These are phyloP conservation scores for Harpalus rufipes DNA, from an alignment of 2,888 invertebrate genomes.

Conservation along the genomic window DNA sequence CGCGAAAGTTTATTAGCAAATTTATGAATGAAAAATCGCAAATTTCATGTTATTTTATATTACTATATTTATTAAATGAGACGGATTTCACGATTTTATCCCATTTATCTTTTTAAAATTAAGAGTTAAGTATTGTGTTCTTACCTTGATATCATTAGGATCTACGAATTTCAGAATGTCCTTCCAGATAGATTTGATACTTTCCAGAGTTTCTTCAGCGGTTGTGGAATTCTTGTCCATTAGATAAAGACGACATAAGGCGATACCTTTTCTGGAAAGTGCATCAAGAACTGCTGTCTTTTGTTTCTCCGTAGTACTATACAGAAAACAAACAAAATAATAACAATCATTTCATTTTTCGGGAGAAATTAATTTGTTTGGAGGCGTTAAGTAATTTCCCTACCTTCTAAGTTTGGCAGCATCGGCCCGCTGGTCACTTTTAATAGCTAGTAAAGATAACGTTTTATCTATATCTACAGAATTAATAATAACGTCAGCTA, in stretches of 20 bases:
- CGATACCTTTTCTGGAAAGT: constrained; percentile 86
- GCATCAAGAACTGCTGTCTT: constrained; percentile 90
- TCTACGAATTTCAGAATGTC: constrained; percentile 91
- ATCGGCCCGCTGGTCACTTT: constrained; percentile 90
- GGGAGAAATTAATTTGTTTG: too few species aligned
- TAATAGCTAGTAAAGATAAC: constrained; percentile 90
- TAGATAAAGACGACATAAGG: constrained; percentile 83
- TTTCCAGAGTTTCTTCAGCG: constrained; percentile 81
- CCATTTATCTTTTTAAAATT: too few species aligned
- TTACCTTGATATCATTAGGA: constrained; percentile 87
- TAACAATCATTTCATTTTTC: too few species aligned
- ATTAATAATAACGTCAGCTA: constrained; percentile 84
- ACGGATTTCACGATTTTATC: too few species aligned
- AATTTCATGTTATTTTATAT: too few species aligned
- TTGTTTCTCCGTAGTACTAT: constrained; percentile 90
- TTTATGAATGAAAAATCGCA: too few species aligned
- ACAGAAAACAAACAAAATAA: constrained; percentile 68
- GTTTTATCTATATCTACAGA: constrained; percentile 88
- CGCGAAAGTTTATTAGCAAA: too few species aligned
- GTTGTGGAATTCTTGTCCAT: constrained; percentile 75
- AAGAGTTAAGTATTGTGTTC: background rate
- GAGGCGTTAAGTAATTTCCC: too few species aligned
- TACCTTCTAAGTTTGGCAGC: constrained; percentile 91
- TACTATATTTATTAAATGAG: too few species aligned
- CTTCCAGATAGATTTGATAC: constrained; percentile 77